These are phyloP conservation scores for Eptesicus fuscus DNA, from an alignment of 2,113 vertebrate species.

Conservation along the genomic window DNA sequence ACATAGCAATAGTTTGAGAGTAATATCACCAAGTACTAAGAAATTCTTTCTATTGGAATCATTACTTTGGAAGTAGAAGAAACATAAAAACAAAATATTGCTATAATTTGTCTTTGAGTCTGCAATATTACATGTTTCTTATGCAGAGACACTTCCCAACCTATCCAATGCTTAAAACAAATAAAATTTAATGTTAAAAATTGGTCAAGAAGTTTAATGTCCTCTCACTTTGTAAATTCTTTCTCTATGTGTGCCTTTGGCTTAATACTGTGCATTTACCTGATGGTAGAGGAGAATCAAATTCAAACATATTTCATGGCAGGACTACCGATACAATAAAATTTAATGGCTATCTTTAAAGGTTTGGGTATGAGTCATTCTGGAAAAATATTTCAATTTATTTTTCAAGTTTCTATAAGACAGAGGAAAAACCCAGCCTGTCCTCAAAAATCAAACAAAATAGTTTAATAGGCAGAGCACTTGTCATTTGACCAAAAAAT, in stretches of 20 bases:
- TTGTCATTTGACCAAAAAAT: constrained; percentile 41
- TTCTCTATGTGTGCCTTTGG: neutral
- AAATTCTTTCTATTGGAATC: neutral
- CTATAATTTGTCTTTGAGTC: neutral
- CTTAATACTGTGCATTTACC: constrained; percentile 37
- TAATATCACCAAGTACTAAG: neutral
- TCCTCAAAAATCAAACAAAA: constrained; percentile 60
- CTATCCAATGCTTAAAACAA: neutral
- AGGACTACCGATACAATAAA: constrained; percentile 50
- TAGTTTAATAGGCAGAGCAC: constrained; percentile 48
- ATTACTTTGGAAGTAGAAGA: neutral
- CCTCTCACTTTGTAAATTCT: constrained; percentile 3
- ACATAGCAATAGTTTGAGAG: neutral
- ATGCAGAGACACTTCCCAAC: neutral
- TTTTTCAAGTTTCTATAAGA: constrained; percentile 57
- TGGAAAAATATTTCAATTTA: constrained; percentile 53
- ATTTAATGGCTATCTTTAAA: constrained; percentile 55
- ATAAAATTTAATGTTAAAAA: constrained; percentile 27
- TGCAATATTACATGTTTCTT: neutral
- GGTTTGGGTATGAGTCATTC: constrained; percentile 44
- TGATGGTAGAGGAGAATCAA: constrained; percentile 23
- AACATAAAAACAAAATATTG: neutral
- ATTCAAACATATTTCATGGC: constrained; percentile 45
- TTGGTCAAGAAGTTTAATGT: neutral
- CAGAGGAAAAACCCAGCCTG: constrained; percentile 35